phyloP scores from a whole-genome alignment of 2,797 vertebrate species.

The Antennarius maculatus region DNA sequence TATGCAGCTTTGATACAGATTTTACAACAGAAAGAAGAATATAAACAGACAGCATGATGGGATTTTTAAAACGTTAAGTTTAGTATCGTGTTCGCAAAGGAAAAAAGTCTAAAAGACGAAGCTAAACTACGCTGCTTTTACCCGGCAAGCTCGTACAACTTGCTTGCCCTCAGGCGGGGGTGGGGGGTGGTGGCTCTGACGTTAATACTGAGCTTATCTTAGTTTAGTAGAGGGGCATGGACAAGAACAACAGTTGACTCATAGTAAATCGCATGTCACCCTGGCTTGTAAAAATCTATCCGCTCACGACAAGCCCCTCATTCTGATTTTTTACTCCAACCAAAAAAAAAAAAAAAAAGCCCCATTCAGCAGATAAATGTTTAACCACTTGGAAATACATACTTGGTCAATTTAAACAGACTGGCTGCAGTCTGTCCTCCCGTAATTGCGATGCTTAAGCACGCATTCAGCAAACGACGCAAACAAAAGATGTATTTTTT shows the following conservation, averaged over 20 bases:
- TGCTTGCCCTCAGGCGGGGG: conserved; percentile 11
- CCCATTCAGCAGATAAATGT: conserved; percentile 70
- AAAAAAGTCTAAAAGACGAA: conserved; percentile 2
- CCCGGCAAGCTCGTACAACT: conserved; percentile 34
- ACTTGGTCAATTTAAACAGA: conserved; percentile 67
- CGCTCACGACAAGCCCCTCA: conserved; percentile 52
- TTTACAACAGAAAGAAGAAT: not conserved
- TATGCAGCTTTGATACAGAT: not conserved
- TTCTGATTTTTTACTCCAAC: conserved; percentile 33
- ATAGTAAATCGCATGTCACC: conserved; percentile 64
- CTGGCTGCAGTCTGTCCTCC: conserved; percentile 56
- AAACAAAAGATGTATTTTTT: conserved; percentile 76
- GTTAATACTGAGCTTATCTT: conserved; percentile 66
- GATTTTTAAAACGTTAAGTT: conserved; percentile 14
- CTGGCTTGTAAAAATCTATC: conserved; percentile 53
- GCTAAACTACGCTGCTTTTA: conserved; percentile 33
- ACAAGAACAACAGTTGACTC: conserved; percentile 80
- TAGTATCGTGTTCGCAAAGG: conserved; percentile 24
- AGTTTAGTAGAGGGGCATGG: conserved; percentile 60
- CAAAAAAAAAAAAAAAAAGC: conserved; percentile 23
- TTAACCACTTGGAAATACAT: conserved; percentile 76
- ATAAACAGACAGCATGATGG: not conserved
- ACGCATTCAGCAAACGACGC: conserved; percentile 63
- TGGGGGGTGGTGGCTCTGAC: conserved; percentile 45
- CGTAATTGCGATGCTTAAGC: conserved; percentile 63